Conservation (phyloP, 2,113 vertebrate genomes). For the Diadophis punctatus region DNA sequence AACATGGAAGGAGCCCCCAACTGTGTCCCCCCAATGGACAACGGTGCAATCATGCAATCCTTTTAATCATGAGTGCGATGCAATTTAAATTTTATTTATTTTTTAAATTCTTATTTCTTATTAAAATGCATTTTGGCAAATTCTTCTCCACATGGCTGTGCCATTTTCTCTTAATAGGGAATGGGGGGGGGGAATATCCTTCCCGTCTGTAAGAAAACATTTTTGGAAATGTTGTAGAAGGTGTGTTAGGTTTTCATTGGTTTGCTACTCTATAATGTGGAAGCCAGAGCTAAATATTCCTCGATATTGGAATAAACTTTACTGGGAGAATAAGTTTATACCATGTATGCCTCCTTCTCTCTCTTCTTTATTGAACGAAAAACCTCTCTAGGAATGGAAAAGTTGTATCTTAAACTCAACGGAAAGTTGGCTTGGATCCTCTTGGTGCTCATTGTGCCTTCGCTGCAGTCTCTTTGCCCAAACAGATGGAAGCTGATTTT, state of each 20-base stretch:
- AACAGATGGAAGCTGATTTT: slow-evolving; percentile 59
- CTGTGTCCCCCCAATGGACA: no score
- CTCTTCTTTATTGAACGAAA: neutral
- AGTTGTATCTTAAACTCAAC: neutral
- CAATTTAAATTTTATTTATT: no score
- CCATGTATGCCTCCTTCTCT: neutral
- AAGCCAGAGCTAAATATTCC: slow-evolving; percentile 3
- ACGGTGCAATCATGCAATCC: no score
- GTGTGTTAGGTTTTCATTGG: slow-evolving; percentile 22
- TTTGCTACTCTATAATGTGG: neutral
- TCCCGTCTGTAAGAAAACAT: neutral
- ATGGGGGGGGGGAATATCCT: neutral
- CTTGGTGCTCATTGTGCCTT: slow-evolving; percentile 39
- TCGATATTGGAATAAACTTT: neutral
- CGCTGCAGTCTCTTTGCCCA: slow-evolving; percentile 44
- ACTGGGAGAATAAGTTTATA: neutral
- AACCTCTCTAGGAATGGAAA: neutral
- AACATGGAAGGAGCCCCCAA: no score
- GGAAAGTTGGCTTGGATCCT: slow-evolving; percentile 39
- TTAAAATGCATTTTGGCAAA: slow-evolving; percentile 44
- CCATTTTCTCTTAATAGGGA: neutral
- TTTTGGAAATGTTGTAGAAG: neutral
- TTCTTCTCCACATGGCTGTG: slow-evolving; percentile 13
- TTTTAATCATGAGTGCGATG: no score
- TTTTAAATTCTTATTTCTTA: neutral